phyloP scores from a whole-genome alignment of 2,113 vertebrate species.

The Anhinga anhinga region DNA sequence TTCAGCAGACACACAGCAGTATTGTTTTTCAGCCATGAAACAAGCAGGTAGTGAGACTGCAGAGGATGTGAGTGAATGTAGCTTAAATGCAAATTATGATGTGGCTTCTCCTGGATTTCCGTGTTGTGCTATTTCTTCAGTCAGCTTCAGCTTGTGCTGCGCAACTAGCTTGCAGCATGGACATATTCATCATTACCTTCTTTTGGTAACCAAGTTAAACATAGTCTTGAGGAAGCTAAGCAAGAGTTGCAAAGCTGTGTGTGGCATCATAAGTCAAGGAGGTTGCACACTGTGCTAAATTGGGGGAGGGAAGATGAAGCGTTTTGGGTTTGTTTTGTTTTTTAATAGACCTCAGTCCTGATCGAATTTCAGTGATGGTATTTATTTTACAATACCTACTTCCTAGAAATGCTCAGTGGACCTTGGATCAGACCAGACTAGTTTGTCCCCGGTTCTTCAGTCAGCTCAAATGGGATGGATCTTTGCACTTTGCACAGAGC shows the following conservation, averaged over 20 bases:
- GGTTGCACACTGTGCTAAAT: neutral
- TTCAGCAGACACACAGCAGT: neutral
- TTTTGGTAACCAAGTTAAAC: neutral
- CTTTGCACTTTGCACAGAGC: conserved; percentile 45
- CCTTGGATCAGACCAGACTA: neutral
- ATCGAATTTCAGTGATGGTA: neutral
- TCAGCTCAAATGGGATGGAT: neutral
- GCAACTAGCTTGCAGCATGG: neutral
- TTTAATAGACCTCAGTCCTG: neutral
- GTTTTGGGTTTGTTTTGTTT: neutral
- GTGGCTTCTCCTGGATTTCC: neutral
- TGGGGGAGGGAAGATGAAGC: neutral
- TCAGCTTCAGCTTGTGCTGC: neutral
- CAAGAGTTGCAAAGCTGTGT: neutral
- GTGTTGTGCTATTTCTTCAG: neutral
- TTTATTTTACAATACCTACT: neutral
- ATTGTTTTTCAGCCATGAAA: neutral
- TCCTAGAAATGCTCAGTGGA: neutral
- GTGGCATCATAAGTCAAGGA: neutral
- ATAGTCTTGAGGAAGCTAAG: neutral
- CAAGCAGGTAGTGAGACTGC: neutral
- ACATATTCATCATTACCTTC: neutral
- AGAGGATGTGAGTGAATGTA: neutral
- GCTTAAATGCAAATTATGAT: neutral
- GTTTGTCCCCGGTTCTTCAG: neutral